Evolutionary conservation across 2,888 invertebrate genomes (phyloP), one percentile per base, ranked within the genome.

Genomic region (Ceraclea dissimilis): DNA sequence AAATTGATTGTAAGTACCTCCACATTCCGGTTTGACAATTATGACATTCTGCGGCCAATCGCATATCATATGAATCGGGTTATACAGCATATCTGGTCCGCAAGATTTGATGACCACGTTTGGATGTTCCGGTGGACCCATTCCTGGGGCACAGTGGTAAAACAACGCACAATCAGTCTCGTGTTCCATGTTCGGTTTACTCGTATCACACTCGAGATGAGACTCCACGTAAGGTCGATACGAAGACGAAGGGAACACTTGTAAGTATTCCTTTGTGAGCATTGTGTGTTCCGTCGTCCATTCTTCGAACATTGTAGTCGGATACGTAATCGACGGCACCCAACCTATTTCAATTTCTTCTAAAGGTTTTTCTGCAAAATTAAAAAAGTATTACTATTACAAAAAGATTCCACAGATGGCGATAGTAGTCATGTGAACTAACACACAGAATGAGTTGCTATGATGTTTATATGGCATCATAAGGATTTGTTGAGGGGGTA

Each of bases 111-210:
- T 79, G 5, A 85, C 81, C 19, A 79, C 70, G 55, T 74, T 69
- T 51, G 71, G 71, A 1, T 71, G 72, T n/a, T 66, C 67, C 1
- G 69, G 66, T 26, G 68, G 65, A 16, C 63, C 61, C 2, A 62
- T 58, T 21, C 70, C 71, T 0, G 81, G 80, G 0, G 74, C 71
- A 60, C 89, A 90, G 57, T 88, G 85, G 66, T 84, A 81, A 72
- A 86, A 90, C 66, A 81, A 74, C 63, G 76, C 74, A 66, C 90
- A 90, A 69, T 88, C 81, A 0, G 71, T 76, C 0, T 82, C 81
- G 69, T 84, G 84, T 13, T 81, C 78, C 65, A 78, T 74, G 67
- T 80, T 79, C 0, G 84, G 83, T 13, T 74, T 73, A 0, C 69
- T 66, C 0, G 78, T 65, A 67, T 79, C 72, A 68, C 75, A 75